A percentile compares a stretch with the other conserved stretches of the same genome.
Conservation (phyloP, 2,888 invertebrate species). For the Lumbricus terrestris region DNA sequence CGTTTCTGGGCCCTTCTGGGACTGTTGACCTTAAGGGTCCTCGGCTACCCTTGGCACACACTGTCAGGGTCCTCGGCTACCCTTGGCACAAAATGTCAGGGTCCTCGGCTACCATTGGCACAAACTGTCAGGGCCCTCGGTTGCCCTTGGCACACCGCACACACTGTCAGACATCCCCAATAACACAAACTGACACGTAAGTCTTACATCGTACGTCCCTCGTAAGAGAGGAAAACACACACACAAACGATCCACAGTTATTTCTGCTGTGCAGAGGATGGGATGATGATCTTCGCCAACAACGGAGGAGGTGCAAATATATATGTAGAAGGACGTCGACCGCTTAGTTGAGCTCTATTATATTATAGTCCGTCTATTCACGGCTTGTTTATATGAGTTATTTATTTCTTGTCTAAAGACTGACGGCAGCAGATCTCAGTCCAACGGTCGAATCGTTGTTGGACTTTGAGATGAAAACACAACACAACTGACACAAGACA, state of each 20-base stretch:
- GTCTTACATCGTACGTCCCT: too few relatives aligned
- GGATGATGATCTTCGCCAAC: not conserved
- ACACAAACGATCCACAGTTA: not conserved
- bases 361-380: not conserved
- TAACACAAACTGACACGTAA: too few relatives aligned
- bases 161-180: not conserved
- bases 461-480: not conserved
- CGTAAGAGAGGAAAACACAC: not conserved
- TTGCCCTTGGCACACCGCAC: too few relatives aligned
- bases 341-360: too few relatives aligned
- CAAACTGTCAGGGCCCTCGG: not conserved
- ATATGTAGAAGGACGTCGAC: not conserved
- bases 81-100: too few relatives aligned
- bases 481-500: too few relatives aligned
- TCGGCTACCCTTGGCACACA: not conserved
- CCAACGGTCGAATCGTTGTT: too few relatives aligned
- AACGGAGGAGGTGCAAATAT: not conserved
- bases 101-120: too few relatives aligned
- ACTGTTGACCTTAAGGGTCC: not conserved
- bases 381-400: not conserved
- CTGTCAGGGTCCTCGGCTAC: not conserved
- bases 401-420: not conserved
- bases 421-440: not conserved
- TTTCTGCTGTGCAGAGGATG: not conserved
- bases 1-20: not conserved